Percentiles rank a stretch among this genome's conserved stretches.
These are phyloP conservation scores for Mystacides longicornis DNA, from an alignment of 2,888 invertebrate genomes.

Conservation along the genomic window DNA sequence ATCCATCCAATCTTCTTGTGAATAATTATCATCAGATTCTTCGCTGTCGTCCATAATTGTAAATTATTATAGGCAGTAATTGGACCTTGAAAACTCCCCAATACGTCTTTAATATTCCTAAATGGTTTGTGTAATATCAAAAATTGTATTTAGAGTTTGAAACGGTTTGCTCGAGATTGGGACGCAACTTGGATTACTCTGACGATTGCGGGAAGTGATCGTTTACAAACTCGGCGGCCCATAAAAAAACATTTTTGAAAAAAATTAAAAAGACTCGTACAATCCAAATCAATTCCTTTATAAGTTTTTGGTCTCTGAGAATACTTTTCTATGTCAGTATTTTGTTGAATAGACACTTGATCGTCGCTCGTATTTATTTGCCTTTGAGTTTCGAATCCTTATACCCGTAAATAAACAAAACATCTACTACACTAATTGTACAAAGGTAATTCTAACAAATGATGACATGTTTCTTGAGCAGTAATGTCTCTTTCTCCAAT, in stretches of 20 bases:
- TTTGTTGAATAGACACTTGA: background rate
- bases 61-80: background rate
- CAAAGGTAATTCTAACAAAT: background rate
- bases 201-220: background rate
- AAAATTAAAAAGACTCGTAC: background rate
- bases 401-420: background rate
- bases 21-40: background rate
- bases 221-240: background rate
- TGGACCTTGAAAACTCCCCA: background rate
- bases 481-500: background rate
- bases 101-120: background rate
- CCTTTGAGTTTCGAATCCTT: background rate
- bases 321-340: background rate
- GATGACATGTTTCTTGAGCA: background rate
- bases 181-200: background rate
- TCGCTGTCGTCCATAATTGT: background rate
- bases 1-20: background rate
- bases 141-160: background rate
- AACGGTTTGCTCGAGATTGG: background rate
- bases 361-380: background rate
- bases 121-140: background rate
- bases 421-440: background rate
- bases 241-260: background rate
- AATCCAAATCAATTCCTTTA: background rate
- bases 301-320: background rate